Conservation (phyloP, 2,888 invertebrate species). For the Tenthredo distinguenda region DNA sequence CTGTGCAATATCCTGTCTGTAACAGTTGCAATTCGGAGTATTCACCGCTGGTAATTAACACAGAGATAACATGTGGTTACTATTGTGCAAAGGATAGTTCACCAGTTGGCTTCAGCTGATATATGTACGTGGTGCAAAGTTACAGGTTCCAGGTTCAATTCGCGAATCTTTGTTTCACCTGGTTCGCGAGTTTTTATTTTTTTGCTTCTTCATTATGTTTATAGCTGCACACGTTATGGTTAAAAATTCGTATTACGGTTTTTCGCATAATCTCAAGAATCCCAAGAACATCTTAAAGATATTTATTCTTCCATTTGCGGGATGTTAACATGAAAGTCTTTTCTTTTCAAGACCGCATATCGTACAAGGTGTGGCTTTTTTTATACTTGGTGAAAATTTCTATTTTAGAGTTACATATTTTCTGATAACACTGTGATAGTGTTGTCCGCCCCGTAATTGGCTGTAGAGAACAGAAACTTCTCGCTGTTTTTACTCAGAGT, state of each 20-base stretch:
- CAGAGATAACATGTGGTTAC: not conserved
- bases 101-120: not conserved
- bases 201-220: not conserved
- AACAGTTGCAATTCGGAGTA: constrained; percentile 6
- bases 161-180: not conserved
- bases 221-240: not conserved
- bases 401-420: not conserved
- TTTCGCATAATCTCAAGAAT: not conserved
- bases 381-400: not conserved
- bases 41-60: constrained; percentile 30
- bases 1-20: constrained; percentile 2
- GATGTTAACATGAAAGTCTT: not conserved
- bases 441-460: not conserved
- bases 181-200: not conserved
- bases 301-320: not conserved
- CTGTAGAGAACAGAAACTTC: not conserved
- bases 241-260: not conserved
- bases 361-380: not conserved
- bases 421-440: not conserved
- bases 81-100: not conserved
- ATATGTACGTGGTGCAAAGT: not conserved
- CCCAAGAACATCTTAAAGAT: not conserved
- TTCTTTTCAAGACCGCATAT: not conserved
- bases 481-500: not conserved
- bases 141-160: not conserved